phyloP scores from a whole-genome alignment of 2,888 invertebrate genomes.

The Apamea sordens region DNA sequence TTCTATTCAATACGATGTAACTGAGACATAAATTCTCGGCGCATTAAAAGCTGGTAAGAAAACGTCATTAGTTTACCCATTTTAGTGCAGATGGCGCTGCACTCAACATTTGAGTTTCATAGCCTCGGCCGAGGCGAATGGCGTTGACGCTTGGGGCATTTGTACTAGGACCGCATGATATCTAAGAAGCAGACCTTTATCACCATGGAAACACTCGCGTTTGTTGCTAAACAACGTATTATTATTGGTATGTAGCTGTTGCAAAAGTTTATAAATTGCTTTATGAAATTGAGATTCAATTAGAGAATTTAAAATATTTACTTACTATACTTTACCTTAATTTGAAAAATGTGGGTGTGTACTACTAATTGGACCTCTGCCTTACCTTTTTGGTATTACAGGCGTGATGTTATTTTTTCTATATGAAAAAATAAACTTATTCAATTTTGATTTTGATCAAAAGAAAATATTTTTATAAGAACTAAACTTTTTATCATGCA shows the following conservation, averaged over 20 bases:
- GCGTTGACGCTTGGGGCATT: not conserved
- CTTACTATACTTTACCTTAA: not conserved
- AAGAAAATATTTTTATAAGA: not conserved
- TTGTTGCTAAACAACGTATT: not conserved
- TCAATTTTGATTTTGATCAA: not conserved
- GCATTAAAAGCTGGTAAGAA: no score
- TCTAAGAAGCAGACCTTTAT: not conserved
- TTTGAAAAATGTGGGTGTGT: not conserved
- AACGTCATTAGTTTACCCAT: not conserved
- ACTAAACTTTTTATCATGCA: not conserved
- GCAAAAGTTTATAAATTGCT: not conserved
- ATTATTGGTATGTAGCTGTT: not conserved
- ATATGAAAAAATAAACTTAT: not conserved
- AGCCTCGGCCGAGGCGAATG: not conserved
- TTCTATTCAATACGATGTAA: no score
- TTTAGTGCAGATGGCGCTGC: slow-evolving; percentile 2
- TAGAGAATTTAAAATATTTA: not conserved
- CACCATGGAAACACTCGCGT: not conserved
- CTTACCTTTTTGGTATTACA: not conserved
- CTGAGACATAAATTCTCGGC: no score
- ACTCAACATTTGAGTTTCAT: not conserved
- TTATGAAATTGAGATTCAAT: not conserved
- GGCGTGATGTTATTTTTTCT: not conserved
- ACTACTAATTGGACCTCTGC: not conserved
- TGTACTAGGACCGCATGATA: not conserved